Percentiles rank a stretch among this genome's conserved stretches.
Evolutionary conservation across 1,140 invertebrate genomes (phyloP).

Genomic region (Diprion similis): DNA sequence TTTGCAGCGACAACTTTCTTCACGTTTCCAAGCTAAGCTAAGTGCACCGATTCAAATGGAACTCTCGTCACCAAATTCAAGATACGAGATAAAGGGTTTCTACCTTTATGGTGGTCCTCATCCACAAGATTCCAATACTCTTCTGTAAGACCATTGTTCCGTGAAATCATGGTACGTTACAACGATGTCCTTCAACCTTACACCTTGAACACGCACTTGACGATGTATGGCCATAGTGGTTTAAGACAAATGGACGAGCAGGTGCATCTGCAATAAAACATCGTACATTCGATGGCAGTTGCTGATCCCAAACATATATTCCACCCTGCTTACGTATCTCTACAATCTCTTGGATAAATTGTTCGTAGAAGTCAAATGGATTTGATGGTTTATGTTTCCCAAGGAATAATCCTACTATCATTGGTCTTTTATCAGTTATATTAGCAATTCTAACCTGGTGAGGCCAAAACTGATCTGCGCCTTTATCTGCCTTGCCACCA

Average conservation of each 20-base stretch:
- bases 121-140: conserved; percentile 26
- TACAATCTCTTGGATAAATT: conserved; percentile 6
- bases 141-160: conserved; percentile 14
- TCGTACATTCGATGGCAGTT: background rate
- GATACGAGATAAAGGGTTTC: background rate
- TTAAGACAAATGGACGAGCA: conserved; percentile 32
- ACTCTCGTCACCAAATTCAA: conserved; percentile 36
- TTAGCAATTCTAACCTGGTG: background rate
- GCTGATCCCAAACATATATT: background rate
- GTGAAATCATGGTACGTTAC: conserved; percentile 21
- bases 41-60: conserved; percentile 45
- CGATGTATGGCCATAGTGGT: conserved; percentile 26
- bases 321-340: background rate
- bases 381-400: background rate
- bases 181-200: conserved; percentile 15
- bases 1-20: conserved; percentile 22
- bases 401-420: background rate
- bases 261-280: conserved; percentile 36
- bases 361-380: background rate
- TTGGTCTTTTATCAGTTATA: background rate
- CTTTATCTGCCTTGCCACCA: conserved; percentile 7
- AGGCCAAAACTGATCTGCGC: background rate
- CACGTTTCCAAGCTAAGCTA: conserved; percentile 43
- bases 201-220: conserved; percentile 33
- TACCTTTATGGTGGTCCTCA: conserved; percentile 35